phyloP scores from a whole-genome alignment of 2,888 invertebrate species.

The Xanthia icteritia region DNA sequence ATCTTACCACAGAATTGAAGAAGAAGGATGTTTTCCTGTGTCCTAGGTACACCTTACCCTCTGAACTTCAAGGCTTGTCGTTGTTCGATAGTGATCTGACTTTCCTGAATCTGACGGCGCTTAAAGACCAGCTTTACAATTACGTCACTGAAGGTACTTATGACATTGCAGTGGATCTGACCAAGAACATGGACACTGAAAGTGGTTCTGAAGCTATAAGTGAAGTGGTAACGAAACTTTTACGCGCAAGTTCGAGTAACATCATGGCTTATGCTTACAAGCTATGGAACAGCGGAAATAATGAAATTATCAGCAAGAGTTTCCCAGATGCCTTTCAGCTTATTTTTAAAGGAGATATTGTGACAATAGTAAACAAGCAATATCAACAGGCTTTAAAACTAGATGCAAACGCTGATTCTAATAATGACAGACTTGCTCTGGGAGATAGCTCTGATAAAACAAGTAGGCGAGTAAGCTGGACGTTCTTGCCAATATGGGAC shows the following conservation, averaged over 20 bases:
- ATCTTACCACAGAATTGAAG: slow-evolving; percentile 65
- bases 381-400: slow-evolving; percentile 67
- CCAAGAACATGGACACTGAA: slow-evolving; percentile 58
- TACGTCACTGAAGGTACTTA: slow-evolving; percentile 58
- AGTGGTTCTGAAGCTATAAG: slow-evolving; percentile 48
- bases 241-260: slow-evolving; percentile 57
- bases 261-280: slow-evolving; percentile 67
- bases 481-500: slow-evolving; percentile 65
- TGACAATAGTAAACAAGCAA: slow-evolving; percentile 67
- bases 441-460: slow-evolving; percentile 66
- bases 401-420: slow-evolving; percentile 44
- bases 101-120: slow-evolving; percentile 65
- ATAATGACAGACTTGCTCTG: slow-evolving; percentile 63
- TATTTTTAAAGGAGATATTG: slow-evolving; percentile 62
- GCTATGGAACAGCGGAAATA: slow-evolving; percentile 64
- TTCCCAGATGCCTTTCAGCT: slow-evolving; percentile 68
- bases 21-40: slow-evolving; percentile 64
- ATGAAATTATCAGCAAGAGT: slow-evolving; percentile 60
- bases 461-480: slow-evolving; percentile 68
- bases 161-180: slow-evolving; percentile 66
- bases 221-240: slow-evolving; percentile 62
- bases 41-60: slow-evolving; percentile 62
- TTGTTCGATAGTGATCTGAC: slow-evolving; percentile 67
- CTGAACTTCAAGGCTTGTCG: slow-evolving; percentile 61
- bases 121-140: slow-evolving; percentile 63